Conservation (phyloP, 1,140 invertebrate species). For the Listronotus bonariensis region DNA sequence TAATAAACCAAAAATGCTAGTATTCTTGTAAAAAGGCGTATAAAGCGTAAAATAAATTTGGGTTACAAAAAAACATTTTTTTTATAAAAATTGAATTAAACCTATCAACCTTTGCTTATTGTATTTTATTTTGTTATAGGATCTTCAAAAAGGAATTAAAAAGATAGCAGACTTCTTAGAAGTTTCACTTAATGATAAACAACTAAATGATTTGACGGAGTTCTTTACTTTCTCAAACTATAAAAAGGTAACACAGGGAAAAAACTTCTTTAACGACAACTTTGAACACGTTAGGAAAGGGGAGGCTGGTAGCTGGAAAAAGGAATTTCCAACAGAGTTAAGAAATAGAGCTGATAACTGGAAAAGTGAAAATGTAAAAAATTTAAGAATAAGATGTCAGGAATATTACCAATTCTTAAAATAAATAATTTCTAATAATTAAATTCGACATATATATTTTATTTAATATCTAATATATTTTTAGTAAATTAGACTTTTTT, state of each 20-base stretch:
- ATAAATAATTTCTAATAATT: too few relatives aligned
- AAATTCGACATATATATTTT: too few relatives aligned
- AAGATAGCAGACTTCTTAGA: constrained; percentile 17
- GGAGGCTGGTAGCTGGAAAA: constrained; percentile 13
- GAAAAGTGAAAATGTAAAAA: constrained; percentile 8
- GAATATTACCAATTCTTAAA: too few relatives aligned
- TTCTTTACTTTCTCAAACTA: constrained; percentile 9
- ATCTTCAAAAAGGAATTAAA: not conserved
- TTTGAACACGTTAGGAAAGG: constrained; percentile 17
- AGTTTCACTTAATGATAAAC: not conserved
- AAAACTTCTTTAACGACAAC: constrained; percentile 5
- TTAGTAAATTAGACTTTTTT: too few relatives aligned
- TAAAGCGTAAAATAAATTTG: too few relatives aligned
- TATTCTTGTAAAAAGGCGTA: too few relatives aligned
- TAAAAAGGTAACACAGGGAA: constrained; percentile 4
- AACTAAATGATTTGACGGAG: constrained; percentile 4
- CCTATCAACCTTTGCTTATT: too few relatives aligned
- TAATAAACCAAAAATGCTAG: too few relatives aligned
- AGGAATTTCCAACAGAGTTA: constrained; percentile 16
- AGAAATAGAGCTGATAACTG: constrained; percentile 8
- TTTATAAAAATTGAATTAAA: too few relatives aligned
- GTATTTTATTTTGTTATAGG: constrained; percentile 8
- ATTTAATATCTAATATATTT: too few relatives aligned
- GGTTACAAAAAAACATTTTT: too few relatives aligned
- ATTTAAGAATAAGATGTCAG: not conserved